These are phyloP conservation scores for Terebella lapidaria DNA, from an alignment of 2,888 invertebrate genomes.

Conservation along the genomic window DNA sequence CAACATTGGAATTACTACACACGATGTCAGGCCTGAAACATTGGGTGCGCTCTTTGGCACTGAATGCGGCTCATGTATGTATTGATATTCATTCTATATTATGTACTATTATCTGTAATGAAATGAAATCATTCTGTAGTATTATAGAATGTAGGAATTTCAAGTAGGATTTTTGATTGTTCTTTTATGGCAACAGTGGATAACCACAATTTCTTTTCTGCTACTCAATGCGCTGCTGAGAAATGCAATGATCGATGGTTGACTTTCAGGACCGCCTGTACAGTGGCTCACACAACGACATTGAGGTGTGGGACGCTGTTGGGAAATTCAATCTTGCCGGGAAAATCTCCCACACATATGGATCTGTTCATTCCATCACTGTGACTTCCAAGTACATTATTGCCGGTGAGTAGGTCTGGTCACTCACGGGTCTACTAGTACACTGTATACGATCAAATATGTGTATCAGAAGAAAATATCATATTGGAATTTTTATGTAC, in stretches of 20 bases:
- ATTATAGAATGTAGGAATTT: no score
- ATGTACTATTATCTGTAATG: no score
- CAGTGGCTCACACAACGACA: constrained; percentile 47
- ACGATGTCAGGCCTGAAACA: constrained; percentile 40
- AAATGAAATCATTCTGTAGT: no score
- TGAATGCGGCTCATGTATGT: constrained; percentile 22
- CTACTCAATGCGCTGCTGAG: no score
- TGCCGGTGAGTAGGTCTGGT: constrained; percentile 31
- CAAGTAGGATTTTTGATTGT: no score
- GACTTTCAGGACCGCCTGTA: constrained; percentile 37
- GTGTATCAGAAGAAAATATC: no score
- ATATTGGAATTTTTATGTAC: no score
- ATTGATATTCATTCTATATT: not conserved
- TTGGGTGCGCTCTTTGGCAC: constrained; percentile 43
- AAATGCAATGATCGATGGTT: no score
- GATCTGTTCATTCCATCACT: constrained; percentile 43
- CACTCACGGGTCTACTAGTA: no score
- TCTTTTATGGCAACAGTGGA: no score
- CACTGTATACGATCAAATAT: no score
- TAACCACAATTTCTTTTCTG: no score
- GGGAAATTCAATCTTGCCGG: constrained; percentile 36
- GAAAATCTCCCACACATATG: constrained; percentile 40
- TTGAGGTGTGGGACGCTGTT: constrained; percentile 42
- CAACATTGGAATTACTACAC: constrained; percentile 31
- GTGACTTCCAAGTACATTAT: constrained; percentile 40